Conservation (phyloP, 1,140 invertebrate species). For the Hylaeus anthracinus region DNA sequence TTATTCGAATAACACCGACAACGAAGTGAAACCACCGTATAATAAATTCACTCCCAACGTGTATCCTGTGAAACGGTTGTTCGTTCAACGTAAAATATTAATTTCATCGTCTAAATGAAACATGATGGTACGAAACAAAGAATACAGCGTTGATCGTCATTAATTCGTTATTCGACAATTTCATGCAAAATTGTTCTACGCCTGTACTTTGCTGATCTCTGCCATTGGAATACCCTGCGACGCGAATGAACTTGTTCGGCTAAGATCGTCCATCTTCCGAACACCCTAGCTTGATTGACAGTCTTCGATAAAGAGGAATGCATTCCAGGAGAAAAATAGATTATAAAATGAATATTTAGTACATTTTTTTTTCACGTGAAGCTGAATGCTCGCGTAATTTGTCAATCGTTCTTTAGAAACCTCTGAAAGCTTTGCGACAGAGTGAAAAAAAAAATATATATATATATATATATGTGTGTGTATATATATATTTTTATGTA, state of each 20-base stretch:
- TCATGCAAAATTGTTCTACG: too few species aligned
- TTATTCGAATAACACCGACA: too few species aligned
- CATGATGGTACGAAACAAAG: too few species aligned
- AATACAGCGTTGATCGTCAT: too few species aligned
- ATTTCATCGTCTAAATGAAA: too few species aligned
- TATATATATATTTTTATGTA: neutral
- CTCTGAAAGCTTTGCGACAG: slow-evolving; percentile 48
- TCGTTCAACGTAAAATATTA: too few species aligned
- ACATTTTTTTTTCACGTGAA: slow-evolving; percentile 35
- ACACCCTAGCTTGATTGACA: slow-evolving; percentile 52
- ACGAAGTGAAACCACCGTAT: too few species aligned
- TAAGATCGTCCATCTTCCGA: slow-evolving; percentile 6
- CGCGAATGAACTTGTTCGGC: neutral
- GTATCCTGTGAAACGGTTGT: too few species aligned
- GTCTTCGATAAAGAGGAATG: slow-evolving; percentile 66
- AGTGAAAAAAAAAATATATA: slow-evolving; percentile 42
- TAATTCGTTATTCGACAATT: too few species aligned
- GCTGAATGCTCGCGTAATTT: slow-evolving; percentile 28
- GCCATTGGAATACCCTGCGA: neutral
- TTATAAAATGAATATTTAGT: slow-evolving; percentile 54
- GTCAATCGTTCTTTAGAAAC: slow-evolving; percentile 36
- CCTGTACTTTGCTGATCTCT: neutral
- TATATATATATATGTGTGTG: slow-evolving; percentile 8
- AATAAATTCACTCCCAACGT: too few species aligned
- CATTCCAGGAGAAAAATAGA: slow-evolving; percentile 54